phyloP scores from a whole-genome alignment of 2,888 invertebrate species.

The Dorcus hopei region DNA sequence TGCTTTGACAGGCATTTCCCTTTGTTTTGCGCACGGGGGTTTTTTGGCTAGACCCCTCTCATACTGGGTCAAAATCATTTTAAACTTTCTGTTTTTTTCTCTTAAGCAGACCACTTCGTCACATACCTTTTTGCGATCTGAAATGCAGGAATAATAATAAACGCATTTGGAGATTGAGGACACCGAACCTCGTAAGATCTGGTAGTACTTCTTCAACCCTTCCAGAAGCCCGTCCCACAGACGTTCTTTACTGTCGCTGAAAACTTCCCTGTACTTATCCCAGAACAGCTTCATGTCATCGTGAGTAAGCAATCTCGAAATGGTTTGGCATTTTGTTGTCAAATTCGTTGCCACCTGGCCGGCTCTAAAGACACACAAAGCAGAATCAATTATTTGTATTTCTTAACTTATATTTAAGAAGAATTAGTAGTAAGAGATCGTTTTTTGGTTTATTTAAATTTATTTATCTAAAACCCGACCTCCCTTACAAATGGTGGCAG shows the following conservation, averaged over 20 bases:
- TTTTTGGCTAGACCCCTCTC: conserved; percentile 33
- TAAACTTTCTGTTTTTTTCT: conserved; percentile 66
- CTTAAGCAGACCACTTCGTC: conserved; percentile 63
- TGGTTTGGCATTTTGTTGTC: conserved; percentile 45
- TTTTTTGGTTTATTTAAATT: too few relatives aligned
- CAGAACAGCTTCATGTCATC: conserved; percentile 66
- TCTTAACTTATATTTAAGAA: background rate
- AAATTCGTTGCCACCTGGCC: conserved; percentile 43
- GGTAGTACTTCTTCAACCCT: conserved; percentile 64
- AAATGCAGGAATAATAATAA: conserved; percentile 27
- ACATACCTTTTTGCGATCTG: conserved; percentile 65
- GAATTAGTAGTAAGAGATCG: too few relatives aligned
- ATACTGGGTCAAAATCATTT: conserved; percentile 63
- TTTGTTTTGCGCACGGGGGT: conserved; percentile 32
- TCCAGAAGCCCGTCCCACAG: conserved; percentile 68
- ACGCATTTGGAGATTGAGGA: background rate
- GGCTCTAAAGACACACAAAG: conserved; percentile 25
- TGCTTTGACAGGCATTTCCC: conserved; percentile 13
- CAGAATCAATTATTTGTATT: conserved; percentile 2
- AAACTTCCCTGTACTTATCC: conserved; percentile 61
- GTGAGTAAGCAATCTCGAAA: conserved; percentile 53
- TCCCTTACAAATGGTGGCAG: too few relatives aligned
- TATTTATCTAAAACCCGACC: too few relatives aligned
- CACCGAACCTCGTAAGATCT: conserved; percentile 58
- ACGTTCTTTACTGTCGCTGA: conserved; percentile 60